These are phyloP conservation scores for Craniophora ligustri DNA, from an alignment of 2,888 invertebrate genomes.

Conservation along the genomic window DNA sequence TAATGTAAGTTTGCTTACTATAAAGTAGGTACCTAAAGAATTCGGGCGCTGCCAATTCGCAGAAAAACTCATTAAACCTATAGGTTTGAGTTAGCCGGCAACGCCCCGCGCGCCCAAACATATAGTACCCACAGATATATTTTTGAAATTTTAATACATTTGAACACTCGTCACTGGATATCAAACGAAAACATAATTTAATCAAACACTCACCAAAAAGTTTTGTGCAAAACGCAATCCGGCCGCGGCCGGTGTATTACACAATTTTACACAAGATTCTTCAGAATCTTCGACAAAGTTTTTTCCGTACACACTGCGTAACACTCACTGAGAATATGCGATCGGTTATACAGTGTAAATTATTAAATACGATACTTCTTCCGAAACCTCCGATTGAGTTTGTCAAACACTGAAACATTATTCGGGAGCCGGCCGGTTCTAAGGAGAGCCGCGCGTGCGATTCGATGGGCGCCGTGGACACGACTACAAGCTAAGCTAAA, in stretches of 20 bases:
- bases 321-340: conserved; percentile 89
- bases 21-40: conserved; percentile 68
- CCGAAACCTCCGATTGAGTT: conserved; percentile 88
- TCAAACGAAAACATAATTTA: conserved; percentile 20
- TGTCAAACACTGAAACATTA: conserved; percentile 89
- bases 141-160: conserved; percentile 13
- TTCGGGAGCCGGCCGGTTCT: conserved; percentile 87
- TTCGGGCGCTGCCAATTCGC: conserved; percentile 75
- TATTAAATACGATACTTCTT: conserved; percentile 86
- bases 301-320: conserved; percentile 89
- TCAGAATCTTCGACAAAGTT: conserved; percentile 89
- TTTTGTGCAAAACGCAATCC: conserved; percentile 86
- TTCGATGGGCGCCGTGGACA: conserved; percentile 84
- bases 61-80: conserved; percentile 73
- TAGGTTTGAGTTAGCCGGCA: conserved; percentile 70
- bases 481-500: conserved; percentile 71
- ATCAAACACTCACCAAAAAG: conserved; percentile 81
- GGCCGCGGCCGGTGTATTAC: conserved; percentile 85
- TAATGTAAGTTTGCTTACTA: conserved; percentile 21
- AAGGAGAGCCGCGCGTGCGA: conserved; percentile 85
- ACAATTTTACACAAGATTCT: conserved; percentile 88
- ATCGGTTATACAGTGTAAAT: conserved; percentile 86
- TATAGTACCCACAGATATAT: conserved; percentile 50
- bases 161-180: conserved; percentile 21
- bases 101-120: conserved; percentile 72